Conservation (phyloP, 37 sponge, comb jelly and placozoan genomes). For the Amphimedon queenslandica region DNA sequence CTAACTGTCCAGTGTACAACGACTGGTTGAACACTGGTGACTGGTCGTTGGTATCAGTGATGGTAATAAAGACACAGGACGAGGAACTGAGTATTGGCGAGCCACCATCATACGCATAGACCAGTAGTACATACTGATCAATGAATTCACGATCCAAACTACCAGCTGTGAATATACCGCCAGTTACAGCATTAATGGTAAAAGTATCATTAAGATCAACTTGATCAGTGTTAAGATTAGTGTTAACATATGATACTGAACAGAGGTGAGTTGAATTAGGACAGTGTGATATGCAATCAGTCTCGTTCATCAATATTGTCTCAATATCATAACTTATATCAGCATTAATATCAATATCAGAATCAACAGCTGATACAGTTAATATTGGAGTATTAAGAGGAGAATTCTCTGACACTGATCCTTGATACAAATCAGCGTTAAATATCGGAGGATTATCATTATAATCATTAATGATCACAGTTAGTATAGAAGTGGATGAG, state of each 20-base stretch:
- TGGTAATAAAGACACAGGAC: constrained; percentile 27
- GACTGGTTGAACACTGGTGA: constrained; percentile 34
- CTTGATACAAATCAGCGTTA: constrained; percentile 11
- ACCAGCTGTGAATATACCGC: constrained; percentile 18
- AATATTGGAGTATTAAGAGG: constrained; percentile 6
- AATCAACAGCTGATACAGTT: constrained; percentile 49
- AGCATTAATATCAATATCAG: constrained; percentile 54
- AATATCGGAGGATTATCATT: constrained; percentile 67
- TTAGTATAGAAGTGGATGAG: constrained; percentile 30
- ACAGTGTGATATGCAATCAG: constrained; percentile 12
- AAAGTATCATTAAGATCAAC: constrained; percentile 33
- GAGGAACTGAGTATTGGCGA: constrained; percentile 12
- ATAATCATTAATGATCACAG: constrained; percentile 35
- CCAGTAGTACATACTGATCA: constrained; percentile 24
- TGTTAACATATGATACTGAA: too few relatives aligned
- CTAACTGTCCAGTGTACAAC: constrained; percentile 13
- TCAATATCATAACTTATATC: constrained; percentile 29
- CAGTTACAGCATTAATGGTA: constrained; percentile 24
- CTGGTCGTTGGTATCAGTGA: constrained; percentile 72
- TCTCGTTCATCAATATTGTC: background rate
- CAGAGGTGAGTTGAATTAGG: constrained; percentile 12
- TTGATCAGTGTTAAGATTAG: too few relatives aligned
- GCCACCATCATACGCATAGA: constrained; percentile 32
- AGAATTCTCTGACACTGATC: constrained; percentile 25
- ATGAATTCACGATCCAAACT: constrained; percentile 53